phyloP scores from a whole-genome alignment of 2,888 invertebrate species.

The Hofmannophila pseudospretella region DNA sequence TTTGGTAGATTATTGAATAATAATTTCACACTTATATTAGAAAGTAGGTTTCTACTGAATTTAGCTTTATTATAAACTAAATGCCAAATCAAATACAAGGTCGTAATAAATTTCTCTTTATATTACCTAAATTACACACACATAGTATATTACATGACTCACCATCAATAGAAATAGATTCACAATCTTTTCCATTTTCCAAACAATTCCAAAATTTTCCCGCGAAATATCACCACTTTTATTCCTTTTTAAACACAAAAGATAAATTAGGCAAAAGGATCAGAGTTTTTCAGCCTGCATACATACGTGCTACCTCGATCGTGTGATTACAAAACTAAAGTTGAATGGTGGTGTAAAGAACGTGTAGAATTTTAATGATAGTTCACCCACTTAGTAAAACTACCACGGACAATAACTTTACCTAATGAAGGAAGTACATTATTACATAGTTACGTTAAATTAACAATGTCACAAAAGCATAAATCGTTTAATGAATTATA shows the following conservation, averaged over 20 bases:
- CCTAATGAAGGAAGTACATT: neutral
- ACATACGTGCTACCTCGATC: conserved; percentile 26
- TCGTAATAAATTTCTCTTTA: no score
- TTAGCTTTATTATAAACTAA: no score
- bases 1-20: no score
- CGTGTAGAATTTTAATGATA: conserved; percentile 43
- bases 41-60: no score
- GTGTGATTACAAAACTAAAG: conserved; percentile 32
- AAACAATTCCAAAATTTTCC: conserved; percentile 11
- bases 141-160: conserved; percentile 18
- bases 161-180: conserved; percentile 30
- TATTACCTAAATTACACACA: conserved; percentile 8
- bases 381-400: conserved; percentile 29
- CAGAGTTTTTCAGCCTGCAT: conserved; percentile 4
- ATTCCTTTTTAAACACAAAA: neutral
- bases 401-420: conserved; percentile 9
- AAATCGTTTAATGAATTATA: no score
- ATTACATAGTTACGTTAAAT: no score
- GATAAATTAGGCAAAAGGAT: conserved; percentile 4
- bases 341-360: conserved; percentile 19
- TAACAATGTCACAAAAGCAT: no score
- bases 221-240: conserved; percentile 9
- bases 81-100: no score
- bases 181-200: conserved; percentile 29
- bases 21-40: no score